Base-by-base conservation (phyloP, 1,140 invertebrate species). In the Heliothis virescens region DNA sequence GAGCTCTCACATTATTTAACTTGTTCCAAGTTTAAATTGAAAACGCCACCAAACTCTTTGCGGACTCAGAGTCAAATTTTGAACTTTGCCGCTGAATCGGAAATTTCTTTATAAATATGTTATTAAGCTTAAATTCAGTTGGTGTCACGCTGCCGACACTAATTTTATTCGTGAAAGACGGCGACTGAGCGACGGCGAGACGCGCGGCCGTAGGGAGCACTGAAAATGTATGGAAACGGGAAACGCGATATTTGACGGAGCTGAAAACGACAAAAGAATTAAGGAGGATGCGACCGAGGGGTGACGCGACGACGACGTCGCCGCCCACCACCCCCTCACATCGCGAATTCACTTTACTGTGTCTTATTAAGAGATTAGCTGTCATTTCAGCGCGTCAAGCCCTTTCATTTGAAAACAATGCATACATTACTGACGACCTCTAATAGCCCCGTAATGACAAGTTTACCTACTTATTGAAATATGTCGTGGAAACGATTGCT, bases 81-180 rank as follows among this genome's bases (percentile, higher is more conserved):
- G 91, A 94, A 94, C 91, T 94, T 94, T 92, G 91, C 90, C 86
- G 90, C 89, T 94, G 93, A 94, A 94, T 94, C 87, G 90, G 92
- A 94, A 92, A 94, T 92, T 93, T 92, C 93, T 94, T 93, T 93
- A 94, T 94, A 94, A 94, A 94, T 94, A 94, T 94, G 89, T 94
- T 94, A 94, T 93, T 92, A 94, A 89, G 92, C 89, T 94, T 92
- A 94, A 94, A 94, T 93, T 94, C 90, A 90, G 91, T 94, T 88
- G 91, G 91, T 94, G 92, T 94, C 92, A 92, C 90, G 91, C 86
- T 92, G 93, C 92, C 89, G 92, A 94, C 93, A 92, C 91, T 94
- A 94, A 94, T 94, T 91, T 93, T 91, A 93, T 94, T 92, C 88
- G 87, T 90, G 88, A 93, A 86, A 90, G 91, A 92, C 90, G 91